Evolutionary conservation across 2,888 invertebrate species (phyloP).

Genomic region (Nebria salina): DNA sequence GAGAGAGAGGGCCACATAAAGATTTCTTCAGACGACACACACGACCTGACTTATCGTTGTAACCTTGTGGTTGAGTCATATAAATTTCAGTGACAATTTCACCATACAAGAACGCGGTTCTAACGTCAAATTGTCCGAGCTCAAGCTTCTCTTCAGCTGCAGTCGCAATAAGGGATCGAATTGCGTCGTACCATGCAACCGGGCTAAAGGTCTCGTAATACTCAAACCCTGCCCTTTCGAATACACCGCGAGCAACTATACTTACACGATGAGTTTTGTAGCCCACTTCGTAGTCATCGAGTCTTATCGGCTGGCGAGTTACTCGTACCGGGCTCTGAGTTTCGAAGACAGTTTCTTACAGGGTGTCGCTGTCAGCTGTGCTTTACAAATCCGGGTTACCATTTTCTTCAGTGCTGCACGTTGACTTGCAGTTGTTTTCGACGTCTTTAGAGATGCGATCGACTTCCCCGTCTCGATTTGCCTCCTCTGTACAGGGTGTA

Average conservation of each 20-base stretch:
- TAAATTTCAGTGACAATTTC: conserved; percentile 42
- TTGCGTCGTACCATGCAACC: conserved; percentile 39
- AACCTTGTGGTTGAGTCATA: conserved; percentile 42
- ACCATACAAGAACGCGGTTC: conserved; percentile 47
- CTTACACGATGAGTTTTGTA: conserved; percentile 49
- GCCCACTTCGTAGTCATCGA: conserved; percentile 24
- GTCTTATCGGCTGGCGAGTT: not conserved
- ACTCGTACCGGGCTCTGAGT: not conserved
- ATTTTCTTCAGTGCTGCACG: not conserved
- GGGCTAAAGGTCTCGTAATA: conserved; percentile 49
- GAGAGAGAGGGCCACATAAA: conserved; percentile 47
- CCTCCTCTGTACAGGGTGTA: too few relatives aligned
- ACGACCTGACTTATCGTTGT: conserved; percentile 30
- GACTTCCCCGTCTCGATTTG: not conserved
- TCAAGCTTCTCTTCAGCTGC: conserved; percentile 46
- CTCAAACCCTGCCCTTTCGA: conserved; percentile 49
- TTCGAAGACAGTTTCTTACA: not conserved
- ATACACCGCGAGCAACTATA: conserved; percentile 50
- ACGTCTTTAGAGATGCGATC: conserved; percentile 17
- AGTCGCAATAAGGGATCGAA: conserved; percentile 46
- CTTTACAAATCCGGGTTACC: not conserved
- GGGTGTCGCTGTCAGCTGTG: not conserved
- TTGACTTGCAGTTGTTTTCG: conserved; percentile 16
- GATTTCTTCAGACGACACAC: conserved; percentile 42
- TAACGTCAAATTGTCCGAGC: conserved; percentile 48